A percentile compares a stretch with the other conserved stretches of the same genome.
These are phyloP conservation scores for Choloepus didactylus DNA, from an alignment of 2,797 vertebrate species.

Conservation along the genomic window DNA sequence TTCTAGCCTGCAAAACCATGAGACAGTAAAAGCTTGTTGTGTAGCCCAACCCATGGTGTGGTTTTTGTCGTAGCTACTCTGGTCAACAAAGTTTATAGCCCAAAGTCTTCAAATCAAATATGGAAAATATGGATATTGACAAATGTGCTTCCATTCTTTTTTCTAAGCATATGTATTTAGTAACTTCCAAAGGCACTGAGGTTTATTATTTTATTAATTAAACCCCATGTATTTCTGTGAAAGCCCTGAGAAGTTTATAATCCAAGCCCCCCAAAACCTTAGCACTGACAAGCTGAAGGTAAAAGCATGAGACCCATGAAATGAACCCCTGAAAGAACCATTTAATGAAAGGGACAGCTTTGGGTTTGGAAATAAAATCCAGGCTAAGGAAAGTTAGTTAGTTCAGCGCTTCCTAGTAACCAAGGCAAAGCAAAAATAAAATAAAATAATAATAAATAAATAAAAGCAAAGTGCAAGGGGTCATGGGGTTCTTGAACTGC, in stretches of 20 bases:
- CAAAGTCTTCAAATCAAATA: not conserved
- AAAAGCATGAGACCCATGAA: not conserved
- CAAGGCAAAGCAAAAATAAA: not conserved
- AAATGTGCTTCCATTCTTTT: not conserved
- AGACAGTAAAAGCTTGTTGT: too few relatives aligned
- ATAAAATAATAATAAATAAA: not conserved
- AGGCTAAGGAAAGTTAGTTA: not conserved
- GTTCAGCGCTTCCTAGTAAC: conserved; percentile 6
- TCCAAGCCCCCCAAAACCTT: not conserved
- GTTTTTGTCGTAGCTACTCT: too few relatives aligned
- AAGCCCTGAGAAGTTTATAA: not conserved
- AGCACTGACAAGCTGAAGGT: not conserved
- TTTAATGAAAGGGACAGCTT: not conserved
- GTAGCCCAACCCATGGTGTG: too few relatives aligned
- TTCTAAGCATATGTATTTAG: not conserved
- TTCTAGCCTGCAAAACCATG: too few relatives aligned
- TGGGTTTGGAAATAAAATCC: not conserved
- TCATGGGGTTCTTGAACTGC: not conserved
- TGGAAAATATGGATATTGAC: not conserved
- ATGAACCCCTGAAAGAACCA: not conserved
- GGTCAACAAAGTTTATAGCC: not conserved
- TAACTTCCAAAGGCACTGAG: not conserved
- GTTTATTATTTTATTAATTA: not conserved
- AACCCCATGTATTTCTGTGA: not conserved
- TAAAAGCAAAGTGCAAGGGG: not conserved